Base-by-base conservation (phyloP, 2,888 invertebrate genomes). In the Spialia ferax region DNA sequence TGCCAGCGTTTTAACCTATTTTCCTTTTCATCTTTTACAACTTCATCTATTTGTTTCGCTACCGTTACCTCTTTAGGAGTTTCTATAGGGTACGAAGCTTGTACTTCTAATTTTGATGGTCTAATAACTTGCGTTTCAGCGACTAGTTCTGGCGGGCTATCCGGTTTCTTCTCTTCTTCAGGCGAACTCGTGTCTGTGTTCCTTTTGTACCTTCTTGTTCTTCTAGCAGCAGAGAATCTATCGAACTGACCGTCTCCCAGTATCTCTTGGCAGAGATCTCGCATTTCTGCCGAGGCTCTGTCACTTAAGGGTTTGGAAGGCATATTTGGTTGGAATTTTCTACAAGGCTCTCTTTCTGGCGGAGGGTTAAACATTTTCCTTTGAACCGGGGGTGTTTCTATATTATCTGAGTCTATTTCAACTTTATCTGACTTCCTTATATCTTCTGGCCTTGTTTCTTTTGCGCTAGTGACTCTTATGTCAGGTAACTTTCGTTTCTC, bases 361-460 rank as follows among this genome's bases (percentile, higher is more conserved):
- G 95, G 95, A 1, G 96, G 95, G 68, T 94, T 95, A 79, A 96
- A 96, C 29, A 95, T 87, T 75, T 96, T 95, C 66, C 98, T 94
- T 18, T 96, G 96, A 0, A 96, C 97, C 5, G 98, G 98, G 20
- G 98, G 98, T 1, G 98, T 98, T 92, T 98, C 98, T 35, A 98
- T 97, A 77, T 98, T 98, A 77, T 98, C 98, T 2, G 97, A 97
- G 84, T 98, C 98, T 48, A 98, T 97, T 81, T 98, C 97, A 11
- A 96, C 95, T 82, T 96, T 96, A 76, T 97, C 96, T 18, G 94
- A 77, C 55, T 83, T 81, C 1, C n/a, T n/a, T n/a, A n/a, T n/a
- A n/a, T n/a, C n/a, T n/a, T 82, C 80, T 15, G 73, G 66, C 32
- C 80, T 84, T 1, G 57, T 70, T 6, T 84, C 86, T 52, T 74